Percentiles rank a stretch among this genome's conserved stretches.
phyloP scores from a whole-genome alignment of 64 coral and sea anemone genomes.

The Dendrophyllia cribrosa region DNA sequence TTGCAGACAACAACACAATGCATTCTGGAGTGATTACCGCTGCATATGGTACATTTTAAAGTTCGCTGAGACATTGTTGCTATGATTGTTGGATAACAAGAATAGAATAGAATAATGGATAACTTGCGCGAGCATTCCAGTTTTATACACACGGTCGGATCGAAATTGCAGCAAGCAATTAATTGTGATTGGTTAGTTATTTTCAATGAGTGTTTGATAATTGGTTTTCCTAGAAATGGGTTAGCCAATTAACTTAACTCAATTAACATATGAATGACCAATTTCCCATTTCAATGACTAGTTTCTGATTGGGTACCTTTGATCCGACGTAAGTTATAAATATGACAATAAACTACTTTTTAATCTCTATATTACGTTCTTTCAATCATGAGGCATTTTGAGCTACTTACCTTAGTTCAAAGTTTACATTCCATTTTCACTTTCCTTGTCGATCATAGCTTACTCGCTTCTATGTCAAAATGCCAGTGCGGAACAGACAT shows the following conservation, averaged over 20 bases:
- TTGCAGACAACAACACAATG: background rate
- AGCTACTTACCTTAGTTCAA: background rate
- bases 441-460: slow-evolving; percentile 8
- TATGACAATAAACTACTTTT: background rate
- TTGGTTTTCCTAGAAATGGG: background rate
- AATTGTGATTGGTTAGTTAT: background rate
- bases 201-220: background rate
- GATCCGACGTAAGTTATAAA: background rate
- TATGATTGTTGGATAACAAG: background rate
- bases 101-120: background rate
- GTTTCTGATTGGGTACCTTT: slow-evolving; percentile 2
- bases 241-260: background rate
- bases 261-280: background rate
- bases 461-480: background rate
- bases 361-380: background rate
- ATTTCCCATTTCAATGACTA: too few species aligned
- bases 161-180: background rate
- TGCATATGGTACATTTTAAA: background rate
- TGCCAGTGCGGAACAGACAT: background rate
- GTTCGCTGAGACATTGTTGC: background rate
- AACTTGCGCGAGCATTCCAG: background rate
- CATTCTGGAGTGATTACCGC: slow-evolving; percentile 4
- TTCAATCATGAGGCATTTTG: background rate
- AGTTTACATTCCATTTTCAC: background rate
- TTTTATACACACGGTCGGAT: background rate